Evolutionary conservation across 2,888 invertebrate species (phyloP).

Genomic region (Euplagia quadripunctaria): DNA sequence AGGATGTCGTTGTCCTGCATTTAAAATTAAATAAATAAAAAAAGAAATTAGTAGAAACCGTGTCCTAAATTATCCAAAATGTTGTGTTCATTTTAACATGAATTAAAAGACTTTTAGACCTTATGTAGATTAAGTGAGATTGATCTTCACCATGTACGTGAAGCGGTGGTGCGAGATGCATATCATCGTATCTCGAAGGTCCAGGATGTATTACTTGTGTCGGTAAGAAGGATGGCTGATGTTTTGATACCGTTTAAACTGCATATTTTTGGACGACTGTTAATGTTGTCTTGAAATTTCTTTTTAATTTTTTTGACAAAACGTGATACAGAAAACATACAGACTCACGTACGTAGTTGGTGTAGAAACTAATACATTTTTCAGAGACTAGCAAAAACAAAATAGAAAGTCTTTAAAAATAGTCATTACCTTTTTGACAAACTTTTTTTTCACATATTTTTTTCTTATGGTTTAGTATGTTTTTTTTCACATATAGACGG

Average conservation of each 20-base stretch:
- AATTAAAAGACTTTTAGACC: conserved; percentile 13
- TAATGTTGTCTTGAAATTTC: conserved; percentile 3
- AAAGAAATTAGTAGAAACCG: no score
- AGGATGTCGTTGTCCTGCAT: background rate
- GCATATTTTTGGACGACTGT: background rate
- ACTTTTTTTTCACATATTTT: no score
- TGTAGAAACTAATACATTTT: background rate
- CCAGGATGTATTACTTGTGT: conserved; percentile 35
- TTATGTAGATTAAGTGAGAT: conserved; percentile 31
- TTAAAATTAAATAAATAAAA: background rate
- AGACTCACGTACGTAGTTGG: background rate
- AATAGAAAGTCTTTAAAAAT: background rate
- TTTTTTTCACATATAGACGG: no score
- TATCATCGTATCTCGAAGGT: conserved; percentile 27
- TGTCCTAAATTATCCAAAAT: background rate
- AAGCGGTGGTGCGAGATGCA: conserved; percentile 38
- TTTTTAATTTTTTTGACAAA: background rate
- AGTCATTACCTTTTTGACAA: background rate
- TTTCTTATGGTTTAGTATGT: no score
- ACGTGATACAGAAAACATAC: background rate
- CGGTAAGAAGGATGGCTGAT: conserved; percentile 40
- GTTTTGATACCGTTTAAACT: conserved; percentile 25
- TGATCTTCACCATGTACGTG: conserved; percentile 34
- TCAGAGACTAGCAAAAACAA: background rate
- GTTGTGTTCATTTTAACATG: background rate